phyloP scores from a whole-genome alignment of 2,797 vertebrate species.

The Jordanella pulchra region DNA sequence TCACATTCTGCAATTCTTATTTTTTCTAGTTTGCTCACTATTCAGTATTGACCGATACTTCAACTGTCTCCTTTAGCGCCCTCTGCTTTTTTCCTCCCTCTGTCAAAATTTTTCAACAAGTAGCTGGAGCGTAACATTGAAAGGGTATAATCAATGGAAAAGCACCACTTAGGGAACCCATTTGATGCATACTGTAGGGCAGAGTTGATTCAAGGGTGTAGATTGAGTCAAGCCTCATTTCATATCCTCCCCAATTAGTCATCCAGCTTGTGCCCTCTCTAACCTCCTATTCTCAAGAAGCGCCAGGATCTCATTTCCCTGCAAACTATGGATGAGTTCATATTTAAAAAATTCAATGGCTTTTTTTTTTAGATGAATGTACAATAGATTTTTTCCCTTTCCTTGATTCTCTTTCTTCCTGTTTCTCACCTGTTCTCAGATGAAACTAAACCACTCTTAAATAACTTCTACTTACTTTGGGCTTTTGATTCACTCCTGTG shows the following conservation, averaged over 20 bases:
- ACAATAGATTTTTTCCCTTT: conserved; percentile 35
- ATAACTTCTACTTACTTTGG: conserved; percentile 43
- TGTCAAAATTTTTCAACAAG: conserved; percentile 71
- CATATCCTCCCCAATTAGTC: conserved; percentile 78
- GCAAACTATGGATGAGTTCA: conserved; percentile 65
- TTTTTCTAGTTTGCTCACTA: conserved; percentile 59
- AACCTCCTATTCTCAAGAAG: conserved; percentile 69
- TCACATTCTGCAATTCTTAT: conserved; percentile 62
- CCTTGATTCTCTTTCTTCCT: conserved; percentile 28
- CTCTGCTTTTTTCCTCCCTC: conserved; percentile 34
- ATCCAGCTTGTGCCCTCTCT: conserved; percentile 74
- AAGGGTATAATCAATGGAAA: conserved; percentile 78
- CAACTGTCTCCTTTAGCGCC: conserved; percentile 55
- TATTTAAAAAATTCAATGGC: conserved; percentile 49
- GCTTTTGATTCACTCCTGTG: conserved; percentile 43
- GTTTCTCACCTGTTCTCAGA: conserved; percentile 54
- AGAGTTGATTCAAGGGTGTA: conserved; percentile 80
- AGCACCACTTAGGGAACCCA: conserved; percentile 76
- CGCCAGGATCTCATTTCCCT: conserved; percentile 49
- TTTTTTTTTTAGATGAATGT: conserved; percentile 56
- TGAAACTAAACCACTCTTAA: conserved; percentile 37
- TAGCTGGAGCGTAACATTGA: conserved; percentile 72
- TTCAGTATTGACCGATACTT: conserved; percentile 72
- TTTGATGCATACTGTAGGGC: conserved; percentile 77
- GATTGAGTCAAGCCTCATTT: conserved; percentile 80